These are phyloP conservation scores for Lasioglossum villosulum DNA, from an alignment of 2,888 invertebrate genomes.

Conservation along the genomic window DNA sequence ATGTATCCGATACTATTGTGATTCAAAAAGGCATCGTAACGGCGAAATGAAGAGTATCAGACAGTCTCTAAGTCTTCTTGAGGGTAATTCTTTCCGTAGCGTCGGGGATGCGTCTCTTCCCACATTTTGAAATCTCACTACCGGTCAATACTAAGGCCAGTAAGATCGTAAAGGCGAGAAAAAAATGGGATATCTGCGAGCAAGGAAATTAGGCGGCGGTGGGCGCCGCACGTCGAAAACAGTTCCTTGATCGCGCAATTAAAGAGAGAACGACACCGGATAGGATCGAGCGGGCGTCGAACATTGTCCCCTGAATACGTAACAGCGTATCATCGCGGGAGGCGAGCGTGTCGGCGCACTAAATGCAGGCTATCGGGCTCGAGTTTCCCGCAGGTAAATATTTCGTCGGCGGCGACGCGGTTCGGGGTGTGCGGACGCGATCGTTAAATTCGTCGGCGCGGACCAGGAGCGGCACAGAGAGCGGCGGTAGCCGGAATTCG, in stretches of 20 bases:
- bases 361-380: slow-evolving; percentile 50
- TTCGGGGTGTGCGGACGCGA: slow-evolving; percentile 43
- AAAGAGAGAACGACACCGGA: slow-evolving; percentile 42
- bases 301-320: slow-evolving; percentile 42
- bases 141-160: neutral
- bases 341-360: slow-evolving; percentile 39
- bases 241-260: slow-evolving; percentile 40
- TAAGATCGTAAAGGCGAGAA: neutral
- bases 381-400: slow-evolving; percentile 67
- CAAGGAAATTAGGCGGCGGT: neutral
- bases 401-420: slow-evolving; percentile 64
- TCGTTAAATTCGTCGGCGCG: slow-evolving; percentile 69
- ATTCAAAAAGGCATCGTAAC: no score
- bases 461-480: slow-evolving; percentile 34
- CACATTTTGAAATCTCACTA: neutral
- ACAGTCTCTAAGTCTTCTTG: no score
- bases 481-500: slow-evolving; percentile 54
- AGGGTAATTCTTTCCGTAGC: no score
- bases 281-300: slow-evolving; percentile 26
- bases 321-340: slow-evolving; percentile 26
- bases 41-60: neutral
- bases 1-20: no score
- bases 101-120: neutral
- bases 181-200: neutral
- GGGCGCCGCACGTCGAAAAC: neutral